These are phyloP conservation scores for Leuciscus waleckii DNA, from an alignment of 2,797 vertebrate genomes.

Conservation along the genomic window DNA sequence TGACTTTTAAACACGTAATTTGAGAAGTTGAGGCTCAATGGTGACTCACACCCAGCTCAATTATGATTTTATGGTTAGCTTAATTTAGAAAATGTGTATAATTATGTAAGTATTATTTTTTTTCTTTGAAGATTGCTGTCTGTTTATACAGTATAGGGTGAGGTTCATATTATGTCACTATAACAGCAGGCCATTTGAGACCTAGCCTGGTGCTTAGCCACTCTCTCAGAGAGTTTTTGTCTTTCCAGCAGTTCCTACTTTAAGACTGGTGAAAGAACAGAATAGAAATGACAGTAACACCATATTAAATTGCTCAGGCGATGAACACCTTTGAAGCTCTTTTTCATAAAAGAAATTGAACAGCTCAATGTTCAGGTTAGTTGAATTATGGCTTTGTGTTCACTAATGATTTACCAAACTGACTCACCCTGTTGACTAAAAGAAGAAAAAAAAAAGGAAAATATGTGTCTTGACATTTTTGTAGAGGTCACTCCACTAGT, in stretches of 20 bases:
- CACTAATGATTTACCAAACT: constrained; percentile 52
- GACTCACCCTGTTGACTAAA: constrained; percentile 44
- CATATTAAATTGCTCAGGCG: neutral
- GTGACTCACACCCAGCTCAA: constrained; percentile 13
- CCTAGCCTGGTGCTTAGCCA: neutral
- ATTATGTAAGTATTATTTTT: constrained; percentile 31
- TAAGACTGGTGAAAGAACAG: neutral
- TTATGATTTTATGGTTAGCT: constrained; percentile 19
- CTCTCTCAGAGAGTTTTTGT: neutral
- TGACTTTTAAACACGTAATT: neutral
- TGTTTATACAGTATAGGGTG: constrained; percentile 8
- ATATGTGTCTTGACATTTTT: constrained; percentile 39
- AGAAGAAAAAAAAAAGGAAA: constrained; percentile 42
- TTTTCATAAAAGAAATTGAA: constrained; percentile 50
- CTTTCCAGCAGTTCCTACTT: neutral
- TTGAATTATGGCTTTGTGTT: constrained; percentile 11
- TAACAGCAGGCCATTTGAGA: neutral
- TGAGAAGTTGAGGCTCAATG: neutral
- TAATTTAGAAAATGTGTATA: constrained; percentile 22
- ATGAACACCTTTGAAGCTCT: constrained; percentile 27
- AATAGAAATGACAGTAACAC: neutral
- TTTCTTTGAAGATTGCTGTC: neutral
- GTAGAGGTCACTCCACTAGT: constrained; percentile 54
- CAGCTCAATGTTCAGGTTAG: constrained; percentile 37
- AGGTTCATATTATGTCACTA: constrained; percentile 40